Evolutionary conservation across 2,113 vertebrate species (phyloP), one percentile per base, ranked within the genome.

Genomic region (Brachyhypopomus gauderio): DNA sequence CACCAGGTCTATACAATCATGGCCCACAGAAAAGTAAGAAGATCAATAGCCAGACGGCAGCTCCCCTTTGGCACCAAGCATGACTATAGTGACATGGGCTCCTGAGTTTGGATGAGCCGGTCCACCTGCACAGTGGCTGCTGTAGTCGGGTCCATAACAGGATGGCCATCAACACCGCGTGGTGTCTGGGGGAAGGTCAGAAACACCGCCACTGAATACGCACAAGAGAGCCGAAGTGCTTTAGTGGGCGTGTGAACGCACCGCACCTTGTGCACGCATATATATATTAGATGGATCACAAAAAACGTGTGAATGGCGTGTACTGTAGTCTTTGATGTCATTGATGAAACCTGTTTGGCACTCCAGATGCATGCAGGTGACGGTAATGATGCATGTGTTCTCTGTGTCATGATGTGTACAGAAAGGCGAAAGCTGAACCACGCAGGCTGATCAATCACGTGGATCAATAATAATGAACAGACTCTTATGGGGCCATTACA

Each of bases 401-500:
- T 80, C 48, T 59, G 60, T 79, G 87, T 86, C 84, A 83, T 86
- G 73, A 48, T 58, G 36, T 19, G 34, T 22, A 67, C 22, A 45
- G 62, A 14, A n/a, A 67, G 72, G 63, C 74, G 79, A 81, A 75
- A 56, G 72, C 72, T 27, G 72, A 48, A 69, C 72, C 38, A 34
- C 64, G 56, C 27, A 30, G 55, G n/a, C 36, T 55, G 22, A 85
- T 88, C 86, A 87, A 89, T 85, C 86, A 83, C 27, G 58, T 16
- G 56, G 90, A 91, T 93, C 91, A 87, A 92, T 92, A 89, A 55
- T 89, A 91, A 89, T 83, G 88, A 92, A 84, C 86, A 63, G 78
- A 80, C 88, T 87, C 89, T 91, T 90, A 91, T 90, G 85, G 88
- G 88, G 88, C 91, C 87, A 92, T 92, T 93, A 92, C 88, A 89